Evolutionary conservation across 2,797 vertebrate genomes (phyloP).

Genomic region (Kryptopterus vitreolus): DNA sequence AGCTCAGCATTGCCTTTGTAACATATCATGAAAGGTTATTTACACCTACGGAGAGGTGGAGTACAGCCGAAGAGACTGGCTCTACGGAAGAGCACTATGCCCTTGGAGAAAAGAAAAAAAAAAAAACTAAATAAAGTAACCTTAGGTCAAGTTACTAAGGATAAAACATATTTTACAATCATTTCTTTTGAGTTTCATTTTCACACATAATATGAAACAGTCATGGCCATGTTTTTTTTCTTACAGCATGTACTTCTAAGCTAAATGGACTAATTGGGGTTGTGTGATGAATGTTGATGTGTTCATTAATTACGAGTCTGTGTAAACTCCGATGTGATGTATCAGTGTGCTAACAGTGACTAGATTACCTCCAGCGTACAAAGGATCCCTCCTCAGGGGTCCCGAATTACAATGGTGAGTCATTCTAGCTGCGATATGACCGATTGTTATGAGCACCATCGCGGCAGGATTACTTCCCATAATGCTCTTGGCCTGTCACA

Average conservation of each 20-base stretch:
- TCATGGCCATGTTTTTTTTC: constrained; percentile 3
- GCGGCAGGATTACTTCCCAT: constrained; percentile 10
- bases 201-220: not conserved
- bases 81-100: not conserved
- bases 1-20: constrained; percentile 18
- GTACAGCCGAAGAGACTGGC: constrained; percentile 10
- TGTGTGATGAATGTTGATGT: constrained; percentile 45
- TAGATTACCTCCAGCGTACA: constrained; percentile 36
- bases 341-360: constrained; percentile 22
- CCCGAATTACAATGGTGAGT: constrained; percentile 42
- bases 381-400: constrained; percentile 7
- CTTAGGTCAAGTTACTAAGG: not conserved
- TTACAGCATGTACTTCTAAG: constrained; percentile 19
- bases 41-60: constrained; percentile 26
- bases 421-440: constrained; percentile 32
- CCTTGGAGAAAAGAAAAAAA: not conserved
- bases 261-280: constrained; percentile 47
- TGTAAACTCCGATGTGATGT: constrained; percentile 32
- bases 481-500: constrained; percentile 17
- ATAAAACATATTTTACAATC: not conserved
- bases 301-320: constrained; percentile 39
- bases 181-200: not conserved
- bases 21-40: constrained; percentile 44
- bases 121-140: too few relatives aligned
- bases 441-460: constrained; percentile 19